Conservation (phyloP, 2,888 invertebrate species). For the Callinectes sapidus region DNA sequence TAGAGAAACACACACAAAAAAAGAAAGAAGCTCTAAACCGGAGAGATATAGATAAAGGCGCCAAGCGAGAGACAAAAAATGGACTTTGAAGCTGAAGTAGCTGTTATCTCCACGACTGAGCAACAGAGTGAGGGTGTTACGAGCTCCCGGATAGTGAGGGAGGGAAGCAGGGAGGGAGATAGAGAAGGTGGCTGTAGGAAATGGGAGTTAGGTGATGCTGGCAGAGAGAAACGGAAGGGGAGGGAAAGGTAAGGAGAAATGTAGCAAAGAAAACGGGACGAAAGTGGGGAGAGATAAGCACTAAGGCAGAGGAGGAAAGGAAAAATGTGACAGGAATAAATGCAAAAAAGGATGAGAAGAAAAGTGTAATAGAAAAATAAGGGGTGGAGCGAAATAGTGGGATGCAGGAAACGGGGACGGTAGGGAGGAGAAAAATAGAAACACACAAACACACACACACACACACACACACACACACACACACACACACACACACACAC, state of each 20-base stretch:
- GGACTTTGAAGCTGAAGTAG: slow-evolving; percentile 37
- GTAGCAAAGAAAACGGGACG: neutral
- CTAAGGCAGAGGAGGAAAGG: neutral
- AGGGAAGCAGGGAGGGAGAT: slow-evolving; percentile 28
- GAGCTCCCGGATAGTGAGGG: slow-evolving; percentile 1
- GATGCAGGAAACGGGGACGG: neutral
- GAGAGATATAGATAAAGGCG: slow-evolving; percentile 34
- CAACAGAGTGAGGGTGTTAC: slow-evolving; percentile 28
- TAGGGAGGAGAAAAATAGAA: neutral
- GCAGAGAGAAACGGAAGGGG: neutral
- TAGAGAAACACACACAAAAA: neutral
- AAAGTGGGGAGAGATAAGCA: slow-evolving; percentile 9
- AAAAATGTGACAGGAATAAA: slow-evolving; percentile 12
- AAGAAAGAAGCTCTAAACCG: slow-evolving; percentile 3
- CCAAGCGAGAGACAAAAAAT: slow-evolving; percentile 21
- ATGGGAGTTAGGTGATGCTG: slow-evolving; percentile 14
- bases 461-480: slow-evolving; percentile 28
- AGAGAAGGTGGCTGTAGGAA: slow-evolving; percentile 34
- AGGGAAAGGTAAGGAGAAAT: neutral
- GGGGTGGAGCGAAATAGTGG: neutral
- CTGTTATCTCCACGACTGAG: slow-evolving; percentile 30
- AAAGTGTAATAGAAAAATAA: neutral
- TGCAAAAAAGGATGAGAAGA: neutral
- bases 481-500: slow-evolving; percentile 30
- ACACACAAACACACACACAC: slow-evolving; percentile 10